Base-by-base conservation (phyloP, 2,888 invertebrate genomes). In the Drosophila pegasa region DNA sequence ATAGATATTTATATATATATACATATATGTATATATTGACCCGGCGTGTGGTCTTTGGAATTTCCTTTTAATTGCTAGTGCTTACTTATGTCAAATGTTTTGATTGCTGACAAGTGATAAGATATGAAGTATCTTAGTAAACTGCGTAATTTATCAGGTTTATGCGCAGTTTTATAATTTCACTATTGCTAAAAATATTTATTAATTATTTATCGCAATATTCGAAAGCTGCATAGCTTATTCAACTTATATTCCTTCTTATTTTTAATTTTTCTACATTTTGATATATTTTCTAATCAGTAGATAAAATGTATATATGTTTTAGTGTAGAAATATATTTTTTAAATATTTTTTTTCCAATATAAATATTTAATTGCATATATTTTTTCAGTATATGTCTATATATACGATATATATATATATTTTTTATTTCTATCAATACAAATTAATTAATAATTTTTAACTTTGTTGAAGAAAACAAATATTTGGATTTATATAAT, bases 81-180 rank as follows among this genome's bases (percentile, higher is more conserved):
- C 33, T 48, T 37, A 54, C 40, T 47, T 52, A 8, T 20, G 18
- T 47, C 18, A 1, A 31, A 31, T 35, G 22, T 31, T 20, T 41
- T 14, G 0, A 9, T 7, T 12, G n/a, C 9, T 6, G 18, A 4
- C 10, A 8, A 33, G 1, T 43, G 31, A 41, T 35, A 51, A 56
- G 63, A 54, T 43, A 54, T 38, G 1, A 22, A 14, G 27, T 20
- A 8, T 45, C 0, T 25, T 27, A 25, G 14, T 31, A 16, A 14
- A 54, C 20, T 33, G 43, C 57, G 43, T 37, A 22, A 57, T 57
- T 22, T 7, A 18, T 6, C 5, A 18, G 31, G 20, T 16, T 40
- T 20, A 20, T 37, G 10, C n/a, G n/a, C 29, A 25, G 3, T 37
- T 20, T 6, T 3, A 3, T 10, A 25, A 54, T 54, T 65, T 54